A percentile compares a stretch with the other conserved stretches of the same genome.
Conservation (phyloP, 2,888 invertebrate genomes). For the Philonicus albiceps region DNA sequence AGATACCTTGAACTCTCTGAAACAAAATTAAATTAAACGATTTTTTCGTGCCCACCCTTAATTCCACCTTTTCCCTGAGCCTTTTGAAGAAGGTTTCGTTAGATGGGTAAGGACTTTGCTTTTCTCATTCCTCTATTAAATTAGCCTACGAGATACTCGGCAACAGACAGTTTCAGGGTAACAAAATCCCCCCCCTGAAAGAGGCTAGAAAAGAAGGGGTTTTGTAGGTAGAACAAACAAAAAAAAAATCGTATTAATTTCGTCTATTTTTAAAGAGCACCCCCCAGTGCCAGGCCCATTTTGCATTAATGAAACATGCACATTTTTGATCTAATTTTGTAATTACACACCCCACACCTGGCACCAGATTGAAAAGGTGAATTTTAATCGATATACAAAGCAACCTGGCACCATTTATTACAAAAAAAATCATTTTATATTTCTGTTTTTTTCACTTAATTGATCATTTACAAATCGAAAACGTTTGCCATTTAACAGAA, state of each 20-base stretch:
- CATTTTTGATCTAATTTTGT: background rate
- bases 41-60: background rate
- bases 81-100: background rate
- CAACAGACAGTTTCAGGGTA: background rate
- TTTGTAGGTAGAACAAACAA: too few species aligned
- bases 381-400: background rate
- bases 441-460: background rate
- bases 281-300: background rate
- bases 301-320: slow-evolving; percentile 4
- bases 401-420: background rate
- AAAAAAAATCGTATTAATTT: background rate
- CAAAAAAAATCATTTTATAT: background rate
- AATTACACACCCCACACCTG: background rate
- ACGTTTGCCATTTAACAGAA: background rate
- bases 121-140: background rate
- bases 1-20: background rate
- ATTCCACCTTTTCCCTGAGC: background rate
- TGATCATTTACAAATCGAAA: background rate
- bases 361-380: background rate
- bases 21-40: background rate
- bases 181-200: background rate
- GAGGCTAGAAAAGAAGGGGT: background rate
- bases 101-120: background rate
- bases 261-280: background rate
- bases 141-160: background rate